Evolutionary conservation across 2,113 vertebrate species (phyloP).

Genomic region (Protobothrops flavoviridis): DNA sequence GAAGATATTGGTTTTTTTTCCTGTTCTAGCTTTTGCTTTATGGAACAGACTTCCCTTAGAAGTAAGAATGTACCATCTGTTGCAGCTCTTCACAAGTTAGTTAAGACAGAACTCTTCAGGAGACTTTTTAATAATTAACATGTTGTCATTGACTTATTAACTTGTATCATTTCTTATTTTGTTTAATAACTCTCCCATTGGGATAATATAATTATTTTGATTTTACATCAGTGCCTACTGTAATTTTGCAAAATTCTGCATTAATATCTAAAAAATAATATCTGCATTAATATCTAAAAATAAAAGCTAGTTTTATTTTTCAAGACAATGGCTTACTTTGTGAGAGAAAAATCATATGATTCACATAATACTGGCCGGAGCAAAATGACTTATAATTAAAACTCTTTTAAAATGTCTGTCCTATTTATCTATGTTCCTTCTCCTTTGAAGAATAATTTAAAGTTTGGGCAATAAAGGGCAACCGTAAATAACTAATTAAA

Average conservation of each 20-base stretch:
- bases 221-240: not conserved
- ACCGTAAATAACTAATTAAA: slow-evolving; percentile 32
- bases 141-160: not conserved
- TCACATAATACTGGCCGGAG: not conserved
- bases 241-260: not conserved
- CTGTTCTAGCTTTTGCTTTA: not conserved
- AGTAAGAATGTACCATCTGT: not conserved
- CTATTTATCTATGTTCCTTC: not conserved
- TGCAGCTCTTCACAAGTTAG: not conserved
- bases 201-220: not conserved
- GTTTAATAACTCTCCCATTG: not conserved
- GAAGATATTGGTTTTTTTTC: not conserved
- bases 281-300: not conserved
- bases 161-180: not conserved
- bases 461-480: slow-evolving; percentile 9
- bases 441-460: not conserved
- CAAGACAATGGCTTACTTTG: not conserved
- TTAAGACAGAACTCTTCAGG: not conserved
- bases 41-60: not conserved
- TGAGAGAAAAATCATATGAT: not conserved
- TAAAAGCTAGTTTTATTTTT: not conserved
- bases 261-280: not conserved
- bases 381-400: not conserved
- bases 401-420: not conserved
- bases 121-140: not conserved